Base-by-base conservation (phyloP, 2,888 invertebrate species). In the Galerucella pusilla region DNA sequence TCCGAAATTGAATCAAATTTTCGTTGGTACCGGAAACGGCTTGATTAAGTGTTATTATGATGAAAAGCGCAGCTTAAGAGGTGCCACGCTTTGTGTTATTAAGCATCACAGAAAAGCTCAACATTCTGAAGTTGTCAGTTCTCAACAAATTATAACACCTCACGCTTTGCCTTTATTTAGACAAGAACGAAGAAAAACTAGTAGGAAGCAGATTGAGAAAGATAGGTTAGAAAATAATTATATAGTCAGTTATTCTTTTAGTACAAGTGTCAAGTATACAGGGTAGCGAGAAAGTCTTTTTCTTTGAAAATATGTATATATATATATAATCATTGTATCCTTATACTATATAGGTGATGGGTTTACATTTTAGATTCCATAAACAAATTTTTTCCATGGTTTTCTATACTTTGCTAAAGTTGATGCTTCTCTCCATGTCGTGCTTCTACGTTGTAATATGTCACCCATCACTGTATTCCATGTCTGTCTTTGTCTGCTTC, bases 1-100 rank as follows among this genome's bases (percentile, higher is more conserved):
- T 88, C 96, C 99, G 0, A 96, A 97, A 86, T 88, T 99, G n/a
- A 99, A 99, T 85, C 99, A 99, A 86, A 93, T 99, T 60, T 95
- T 98, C 78, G 93, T 96, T 0, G 96, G 97, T 0, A 95, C 96
- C 81, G 97, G 97, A 0, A 96, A 97, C 85, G 99, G 99, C 0
- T 89, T 91, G 0, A 93, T 97, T 0, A 96, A 96, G 83, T 94
- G 97, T 71, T 97, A 94, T 85, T 99, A 98, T 83, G 98, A 98
- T 85, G 93, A 94, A 1, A 92, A 93, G 74, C 91, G 92, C 61
- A 98, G 97, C 84, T 90, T 96, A 74, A 90, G 97, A 5, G 99
- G 99, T 0, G 98, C 98, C 0, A 95, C 96, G 83, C 87, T 97
- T 1, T 98, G 97, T 84, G 94, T 95, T 4, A 92, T 94, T 0